These are phyloP conservation scores for Pandemis corylana DNA, from an alignment of 2,888 invertebrate species.

Conservation along the genomic window DNA sequence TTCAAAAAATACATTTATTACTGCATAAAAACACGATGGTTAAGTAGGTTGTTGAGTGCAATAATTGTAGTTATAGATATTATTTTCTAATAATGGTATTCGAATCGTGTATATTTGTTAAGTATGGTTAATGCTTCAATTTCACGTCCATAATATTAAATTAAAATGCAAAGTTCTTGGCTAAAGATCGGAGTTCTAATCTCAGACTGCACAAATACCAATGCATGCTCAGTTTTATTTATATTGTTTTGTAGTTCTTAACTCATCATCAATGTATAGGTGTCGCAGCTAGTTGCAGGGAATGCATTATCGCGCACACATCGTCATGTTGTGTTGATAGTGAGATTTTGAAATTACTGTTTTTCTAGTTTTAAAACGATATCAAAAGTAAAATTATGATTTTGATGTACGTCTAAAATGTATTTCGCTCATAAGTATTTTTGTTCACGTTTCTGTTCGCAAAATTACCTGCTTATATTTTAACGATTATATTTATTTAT, in stretches of 20 bases:
- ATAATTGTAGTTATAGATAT: neutral
- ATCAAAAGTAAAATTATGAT: too few species aligned
- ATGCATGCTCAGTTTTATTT: slow-evolving; percentile 15
- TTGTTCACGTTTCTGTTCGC: too few species aligned
- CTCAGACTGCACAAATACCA: slow-evolving; percentile 2
- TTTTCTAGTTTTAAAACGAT: too few species aligned
- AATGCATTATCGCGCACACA: too few species aligned
- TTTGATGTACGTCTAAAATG: too few species aligned
- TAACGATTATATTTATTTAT: too few species aligned
- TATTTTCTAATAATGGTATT: neutral
- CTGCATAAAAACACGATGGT: neutral
- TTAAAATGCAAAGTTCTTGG: neutral
- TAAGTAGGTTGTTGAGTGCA: neutral
- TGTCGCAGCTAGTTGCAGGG: too few species aligned
- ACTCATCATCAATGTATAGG: neutral
- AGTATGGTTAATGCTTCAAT: neutral
- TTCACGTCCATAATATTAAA: neutral
- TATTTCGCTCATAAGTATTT: too few species aligned
- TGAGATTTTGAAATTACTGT: too few species aligned
- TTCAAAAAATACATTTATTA: neutral
- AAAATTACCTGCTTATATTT: too few species aligned
- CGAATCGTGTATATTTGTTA: neutral
- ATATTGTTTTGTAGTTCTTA: neutral
- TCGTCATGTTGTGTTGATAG: too few species aligned
- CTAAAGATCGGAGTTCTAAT: slow-evolving; percentile 6